Conservation (phyloP, 2,888 invertebrate species). For the Siphlonurus alternatus region DNA sequence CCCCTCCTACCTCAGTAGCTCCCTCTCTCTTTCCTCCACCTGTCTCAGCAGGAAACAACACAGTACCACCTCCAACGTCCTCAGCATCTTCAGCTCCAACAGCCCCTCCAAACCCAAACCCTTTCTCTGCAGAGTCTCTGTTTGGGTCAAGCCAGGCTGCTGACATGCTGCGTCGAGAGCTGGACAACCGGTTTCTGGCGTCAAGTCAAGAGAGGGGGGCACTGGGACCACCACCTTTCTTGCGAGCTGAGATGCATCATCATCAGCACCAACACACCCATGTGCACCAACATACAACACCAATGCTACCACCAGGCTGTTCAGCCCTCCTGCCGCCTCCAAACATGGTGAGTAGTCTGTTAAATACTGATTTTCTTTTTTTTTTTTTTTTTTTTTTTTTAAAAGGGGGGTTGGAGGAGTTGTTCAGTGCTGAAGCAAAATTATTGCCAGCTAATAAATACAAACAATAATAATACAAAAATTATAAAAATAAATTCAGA, state of each 20-base stretch:
- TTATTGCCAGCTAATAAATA: not conserved
- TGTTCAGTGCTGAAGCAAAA: not conserved
- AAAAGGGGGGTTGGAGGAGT: too few species aligned
- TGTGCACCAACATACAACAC: conserved; percentile 61
- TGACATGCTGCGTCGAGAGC: conserved; percentile 71
- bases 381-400: too few species aligned
- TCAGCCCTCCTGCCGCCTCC: conserved; percentile 12
- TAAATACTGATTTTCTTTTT: too few species aligned
- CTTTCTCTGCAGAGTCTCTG: conserved; percentile 74
- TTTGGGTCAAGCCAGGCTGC: conserved; percentile 69
- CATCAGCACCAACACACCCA: conserved; percentile 87
- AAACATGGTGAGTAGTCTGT: not conserved
- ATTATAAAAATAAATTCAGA: too few species aligned
- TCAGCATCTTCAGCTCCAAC: conserved; percentile 26
- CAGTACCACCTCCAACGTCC: conserved; percentile 3
- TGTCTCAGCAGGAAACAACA: conserved; percentile 18
- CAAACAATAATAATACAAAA: not conserved
- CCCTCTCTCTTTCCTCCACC: conserved; percentile 36
- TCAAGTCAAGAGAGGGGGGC: conserved; percentile 32
- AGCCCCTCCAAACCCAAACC: conserved; percentile 44
- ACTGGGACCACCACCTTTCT: conserved; percentile 38
- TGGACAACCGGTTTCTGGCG: conserved; percentile 80
- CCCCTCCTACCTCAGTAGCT: conserved; percentile 28
- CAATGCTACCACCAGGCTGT: conserved; percentile 33
- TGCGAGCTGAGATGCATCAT: conserved; percentile 79